phyloP scores from a whole-genome alignment of 2,113 vertebrate species.

The Pristiophorus japonicus region DNA sequence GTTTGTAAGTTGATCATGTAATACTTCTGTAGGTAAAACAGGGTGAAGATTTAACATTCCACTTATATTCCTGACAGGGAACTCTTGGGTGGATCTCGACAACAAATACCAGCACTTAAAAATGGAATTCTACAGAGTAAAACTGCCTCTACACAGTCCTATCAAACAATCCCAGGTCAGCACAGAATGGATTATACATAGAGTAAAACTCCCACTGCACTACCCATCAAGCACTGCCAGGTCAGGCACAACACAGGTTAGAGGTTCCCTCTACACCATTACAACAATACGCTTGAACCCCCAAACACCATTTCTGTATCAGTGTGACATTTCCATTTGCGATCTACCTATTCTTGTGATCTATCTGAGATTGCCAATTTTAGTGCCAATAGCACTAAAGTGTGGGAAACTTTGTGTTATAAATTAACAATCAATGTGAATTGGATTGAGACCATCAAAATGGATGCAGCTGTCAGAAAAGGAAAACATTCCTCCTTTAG shows the following conservation, averaged over 20 bases:
- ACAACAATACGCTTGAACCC: background rate
- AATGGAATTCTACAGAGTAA: background rate
- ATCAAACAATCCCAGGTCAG: background rate
- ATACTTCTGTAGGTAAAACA: background rate
- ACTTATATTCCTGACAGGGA: background rate
- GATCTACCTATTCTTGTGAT: background rate
- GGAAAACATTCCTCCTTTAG: background rate
- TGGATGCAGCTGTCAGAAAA: background rate
- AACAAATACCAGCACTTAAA: background rate
- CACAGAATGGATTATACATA: too few species aligned
- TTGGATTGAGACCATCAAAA: background rate
- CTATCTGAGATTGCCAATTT: background rate
- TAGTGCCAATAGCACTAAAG: background rate
- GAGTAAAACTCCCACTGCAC: background rate
- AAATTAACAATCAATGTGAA: background rate
- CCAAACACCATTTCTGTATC: background rate
- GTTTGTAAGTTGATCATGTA: background rate
- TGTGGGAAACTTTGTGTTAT: background rate
- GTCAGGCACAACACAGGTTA: too few species aligned
- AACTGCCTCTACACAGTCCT: background rate
- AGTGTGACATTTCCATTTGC: constrained; percentile 1
- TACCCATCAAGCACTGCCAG: background rate
- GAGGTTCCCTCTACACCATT: background rate
- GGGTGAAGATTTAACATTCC: background rate
- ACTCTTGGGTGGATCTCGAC: background rate